Percentiles rank a stretch among this genome's conserved stretches.
Conservation (phyloP, 1,140 invertebrate species). For the Pissodes strobi region DNA sequence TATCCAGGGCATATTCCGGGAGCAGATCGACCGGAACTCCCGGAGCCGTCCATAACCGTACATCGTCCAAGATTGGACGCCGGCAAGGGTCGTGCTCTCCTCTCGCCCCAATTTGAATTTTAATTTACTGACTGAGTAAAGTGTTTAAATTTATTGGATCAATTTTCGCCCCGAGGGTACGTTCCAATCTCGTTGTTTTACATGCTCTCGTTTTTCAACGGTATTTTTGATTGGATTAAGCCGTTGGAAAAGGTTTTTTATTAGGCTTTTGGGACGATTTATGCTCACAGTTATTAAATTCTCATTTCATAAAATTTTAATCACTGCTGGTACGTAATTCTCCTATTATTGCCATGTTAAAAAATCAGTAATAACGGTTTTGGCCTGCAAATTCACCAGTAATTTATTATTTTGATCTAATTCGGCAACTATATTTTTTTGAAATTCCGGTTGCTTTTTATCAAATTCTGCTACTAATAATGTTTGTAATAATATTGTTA, state of each 20-base stretch:
- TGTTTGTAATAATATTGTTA: no score
- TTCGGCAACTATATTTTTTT: no score
- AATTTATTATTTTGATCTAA: no score
- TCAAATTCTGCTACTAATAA: no score
- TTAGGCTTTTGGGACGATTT: neutral
- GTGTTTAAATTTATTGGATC: conserved; percentile 49
- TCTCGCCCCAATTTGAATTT: conserved; percentile 55
- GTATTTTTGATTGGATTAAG: conserved; percentile 39
- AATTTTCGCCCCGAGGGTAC: conserved; percentile 36
- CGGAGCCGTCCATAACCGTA: conserved; percentile 49
- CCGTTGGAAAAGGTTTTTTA: conserved; percentile 24
- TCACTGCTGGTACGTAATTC: no score
- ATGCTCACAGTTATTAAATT: neutral
- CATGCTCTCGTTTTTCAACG: conserved; percentile 28
- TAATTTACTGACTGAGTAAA: conserved; percentile 55
- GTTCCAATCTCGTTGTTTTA: conserved; percentile 35
- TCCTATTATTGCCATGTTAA: no score
- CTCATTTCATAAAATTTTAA: no score
- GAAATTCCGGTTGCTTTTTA: no score
- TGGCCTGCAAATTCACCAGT: no score
- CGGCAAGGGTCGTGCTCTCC: conserved; percentile 5
- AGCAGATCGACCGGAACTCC: conserved; percentile 52
- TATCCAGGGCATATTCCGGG: conserved; percentile 32
- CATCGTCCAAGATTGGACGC: conserved; percentile 53
- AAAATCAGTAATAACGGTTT: no score